Evolutionary conservation across 2,113 vertebrate genomes (phyloP), one percentile per base, ranked within the genome.

Genomic region (Hemiprocne comata): DNA sequence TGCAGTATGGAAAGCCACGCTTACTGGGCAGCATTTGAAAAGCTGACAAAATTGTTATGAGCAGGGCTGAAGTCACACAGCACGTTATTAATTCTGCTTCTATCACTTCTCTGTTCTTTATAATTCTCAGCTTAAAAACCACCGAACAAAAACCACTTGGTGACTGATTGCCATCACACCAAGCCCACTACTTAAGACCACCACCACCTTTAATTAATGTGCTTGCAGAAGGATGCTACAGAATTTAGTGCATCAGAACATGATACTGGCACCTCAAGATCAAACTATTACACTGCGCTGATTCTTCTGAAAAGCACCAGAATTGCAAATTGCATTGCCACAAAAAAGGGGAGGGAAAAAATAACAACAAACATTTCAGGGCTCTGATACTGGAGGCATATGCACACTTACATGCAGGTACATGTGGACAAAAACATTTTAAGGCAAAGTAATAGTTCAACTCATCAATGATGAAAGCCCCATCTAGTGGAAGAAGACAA

Each of bases 401-500:
- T 26, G 58, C 62, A 70, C 36, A 3, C 31, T 78, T 20, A 7
- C 20, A 21, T 23, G n/a, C 17, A 69, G 6, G 23, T 67, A 44
- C 38, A 34, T 1, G 13, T 9, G 23, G 58, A 60, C 25, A 65
- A 40, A 40, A 80, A 54, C 18, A 40, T 65, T 25, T 62, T 34
- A 79, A 85, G 58, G 50, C 31, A 64, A 55, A 90, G 46, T 6
- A 17, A 85, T 76, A 74, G 90, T 21, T 95, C 31, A 70, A 93
- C 4, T 94, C 89, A 40, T 89, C 91, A 85, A 87, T 96, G 95
- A 44, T 94, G 96, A 93, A 97, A 95, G 96, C 95, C 96, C 96
- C 96, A 95, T 87, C 95, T 96, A 96, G 95, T 96, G 96, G 96
- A 95, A 95, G 87, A 21, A 48, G 70, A 73, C 72, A 70, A 94